phyloP scores from a whole-genome alignment of 2,888 invertebrate genomes.

The Ophion costatus region DNA sequence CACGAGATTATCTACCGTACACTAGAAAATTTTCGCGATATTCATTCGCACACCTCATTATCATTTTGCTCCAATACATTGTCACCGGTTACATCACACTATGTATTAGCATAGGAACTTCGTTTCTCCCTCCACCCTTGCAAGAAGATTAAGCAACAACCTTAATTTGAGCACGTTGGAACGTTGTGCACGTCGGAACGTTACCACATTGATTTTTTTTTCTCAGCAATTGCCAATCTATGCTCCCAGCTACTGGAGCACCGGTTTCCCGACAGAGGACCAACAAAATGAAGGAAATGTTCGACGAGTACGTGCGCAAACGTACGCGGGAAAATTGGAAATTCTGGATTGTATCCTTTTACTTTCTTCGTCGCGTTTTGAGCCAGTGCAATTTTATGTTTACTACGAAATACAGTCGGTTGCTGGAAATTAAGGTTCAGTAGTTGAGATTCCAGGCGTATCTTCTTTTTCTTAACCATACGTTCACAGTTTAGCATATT shows the following conservation, averaged over 20 bases:
- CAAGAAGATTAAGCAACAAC: too few relatives aligned
- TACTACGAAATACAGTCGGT: background rate
- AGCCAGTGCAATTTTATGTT: background rate
- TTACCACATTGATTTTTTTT: background rate
- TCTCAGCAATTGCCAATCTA: constrained; percentile 94
- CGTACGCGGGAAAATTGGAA: constrained; percentile 97
- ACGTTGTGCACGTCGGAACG: background rate
- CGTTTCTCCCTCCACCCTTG: too few relatives aligned
- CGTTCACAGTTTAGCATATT: constrained; percentile 93
- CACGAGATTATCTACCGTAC: too few relatives aligned
- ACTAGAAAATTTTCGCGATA: too few relatives aligned
- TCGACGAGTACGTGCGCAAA: constrained; percentile 94
- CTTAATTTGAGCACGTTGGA: background rate
- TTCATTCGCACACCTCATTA: too few relatives aligned
- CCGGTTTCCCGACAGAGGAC: constrained; percentile 95
- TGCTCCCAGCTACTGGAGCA: constrained; percentile 97
- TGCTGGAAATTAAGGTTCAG: too few relatives aligned
- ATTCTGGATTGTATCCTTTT: constrained; percentile 98
- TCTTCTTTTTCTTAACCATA: constrained; percentile 68
- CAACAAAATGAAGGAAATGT: constrained; percentile 96
- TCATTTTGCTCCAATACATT: too few relatives aligned
- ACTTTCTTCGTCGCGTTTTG: background rate
- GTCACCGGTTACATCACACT: too few relatives aligned
- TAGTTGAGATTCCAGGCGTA: background rate
- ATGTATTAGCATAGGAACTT: too few relatives aligned